A percentile compares a stretch with the other conserved stretches of the same genome.
Evolutionary conservation across 2,888 invertebrate genomes (phyloP).

Genomic region (Drosophila neotestacea): DNA sequence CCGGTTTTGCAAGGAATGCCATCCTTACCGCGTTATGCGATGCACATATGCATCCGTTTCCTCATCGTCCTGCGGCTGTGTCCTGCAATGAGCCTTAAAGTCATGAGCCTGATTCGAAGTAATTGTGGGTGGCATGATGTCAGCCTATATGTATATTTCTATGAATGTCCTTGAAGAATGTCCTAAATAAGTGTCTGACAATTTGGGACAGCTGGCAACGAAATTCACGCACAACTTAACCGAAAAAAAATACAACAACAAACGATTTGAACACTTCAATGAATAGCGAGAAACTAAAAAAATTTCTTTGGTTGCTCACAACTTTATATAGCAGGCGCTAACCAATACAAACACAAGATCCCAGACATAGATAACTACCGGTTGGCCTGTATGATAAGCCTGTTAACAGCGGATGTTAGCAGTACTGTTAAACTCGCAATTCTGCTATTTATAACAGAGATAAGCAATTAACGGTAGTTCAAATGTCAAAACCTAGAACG

Average conservation of each 20-base stretch:
- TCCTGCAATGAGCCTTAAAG: constrained; percentile 58
- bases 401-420: constrained; percentile 25
- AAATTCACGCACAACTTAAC: not conserved
- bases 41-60: constrained; percentile 66
- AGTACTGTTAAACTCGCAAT: constrained; percentile 11
- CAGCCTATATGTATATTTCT: constrained; percentile 25
- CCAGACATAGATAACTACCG: constrained; percentile 9
- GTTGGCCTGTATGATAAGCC: constrained; percentile 13
- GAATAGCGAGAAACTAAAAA: constrained; percentile 64
- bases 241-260: constrained; percentile 10
- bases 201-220: constrained; percentile 28
- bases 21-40: constrained; percentile 76
- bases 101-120: constrained; percentile 72
- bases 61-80: constrained; percentile 61
- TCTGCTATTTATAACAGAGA: constrained; percentile 3
- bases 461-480: constrained; percentile 55
- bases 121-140: constrained; percentile 82
- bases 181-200: constrained; percentile 6
- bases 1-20: constrained; percentile 31
- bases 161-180: constrained; percentile 45
- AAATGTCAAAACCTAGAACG: constrained; percentile 50
- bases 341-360: constrained; percentile 6
- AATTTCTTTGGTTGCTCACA: constrained; percentile 23
- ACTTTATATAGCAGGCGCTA: constrained; percentile 59
- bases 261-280: constrained; percentile 51